Percentiles rank a stretch among this genome's conserved stretches.
These are phyloP conservation scores for Junonia oenone DNA, from an alignment of 2,888 invertebrate genomes.

Conservation along the genomic window DNA sequence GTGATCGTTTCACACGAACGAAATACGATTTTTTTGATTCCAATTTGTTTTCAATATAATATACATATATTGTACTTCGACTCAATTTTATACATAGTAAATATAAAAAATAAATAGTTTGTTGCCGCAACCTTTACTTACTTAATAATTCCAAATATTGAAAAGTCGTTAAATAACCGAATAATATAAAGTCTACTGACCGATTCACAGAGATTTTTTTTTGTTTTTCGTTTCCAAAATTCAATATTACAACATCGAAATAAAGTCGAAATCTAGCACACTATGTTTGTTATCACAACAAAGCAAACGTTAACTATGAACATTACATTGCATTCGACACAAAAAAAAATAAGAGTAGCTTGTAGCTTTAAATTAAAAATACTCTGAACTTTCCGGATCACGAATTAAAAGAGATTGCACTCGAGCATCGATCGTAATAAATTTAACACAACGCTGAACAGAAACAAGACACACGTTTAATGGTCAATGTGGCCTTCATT, in stretches of 20 bases:
- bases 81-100: conserved; percentile 1
- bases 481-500: conserved; percentile 5
- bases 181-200: conserved; percentile 16
- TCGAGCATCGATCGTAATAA: neutral
- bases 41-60: conserved; percentile 22
- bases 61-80: conserved; percentile 18
- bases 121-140: neutral
- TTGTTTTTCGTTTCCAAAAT: conserved; percentile 5
- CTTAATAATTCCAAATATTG: neutral
- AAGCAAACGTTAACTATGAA: conserved; percentile 31
- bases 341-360: too few relatives aligned
- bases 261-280: conserved; percentile 46
- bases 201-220: conserved; percentile 3
- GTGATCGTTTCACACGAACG: conserved; percentile 46
- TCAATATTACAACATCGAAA: conserved; percentile 8
- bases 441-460: neutral
- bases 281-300: conserved; percentile 46
- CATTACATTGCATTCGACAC: conserved; percentile 26
- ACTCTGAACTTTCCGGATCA: neutral
- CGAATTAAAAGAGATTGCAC: neutral
- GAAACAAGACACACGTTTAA: neutral
- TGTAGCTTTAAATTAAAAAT: too few relatives aligned
- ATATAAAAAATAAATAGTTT: conserved; percentile 16
- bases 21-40: conserved; percentile 31
- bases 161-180: neutral